Conservation (phyloP, 2,113 vertebrate species). For the Dicaeum eximium region DNA sequence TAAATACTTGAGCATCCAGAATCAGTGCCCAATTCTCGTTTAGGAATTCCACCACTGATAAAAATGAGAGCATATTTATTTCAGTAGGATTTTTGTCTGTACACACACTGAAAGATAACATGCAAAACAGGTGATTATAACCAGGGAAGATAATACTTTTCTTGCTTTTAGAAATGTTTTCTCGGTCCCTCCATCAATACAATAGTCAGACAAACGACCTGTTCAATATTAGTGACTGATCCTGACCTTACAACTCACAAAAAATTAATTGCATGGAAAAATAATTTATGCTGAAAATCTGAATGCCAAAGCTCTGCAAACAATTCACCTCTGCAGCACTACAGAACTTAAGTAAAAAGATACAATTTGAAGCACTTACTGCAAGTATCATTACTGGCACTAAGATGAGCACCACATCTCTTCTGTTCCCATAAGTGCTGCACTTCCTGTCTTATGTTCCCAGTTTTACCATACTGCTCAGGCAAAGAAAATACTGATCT, state of each 20-base stretch:
- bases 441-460: neutral
- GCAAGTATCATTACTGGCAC: neutral
- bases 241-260: neutral
- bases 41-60: neutral
- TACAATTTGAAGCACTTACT: neutral
- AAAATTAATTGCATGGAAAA: neutral
- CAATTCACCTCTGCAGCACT: neutral
- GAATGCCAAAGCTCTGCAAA: neutral
- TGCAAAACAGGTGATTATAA: neutral
- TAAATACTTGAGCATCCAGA: neutral
- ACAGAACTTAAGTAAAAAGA: neutral
- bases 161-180: neutral
- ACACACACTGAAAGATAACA: neutral
- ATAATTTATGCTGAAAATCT: neutral
- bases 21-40: neutral
- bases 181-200: neutral
- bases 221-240: neutral
- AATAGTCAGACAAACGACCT: neutral
- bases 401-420: neutral
- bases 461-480: neutral
- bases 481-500: neutral
- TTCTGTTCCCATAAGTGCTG: neutral
- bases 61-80: neutral
- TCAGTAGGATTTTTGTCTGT: neutral
- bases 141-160: neutral